phyloP scores from a whole-genome alignment of 2,113 vertebrate genomes.

The Eira barbara region DNA sequence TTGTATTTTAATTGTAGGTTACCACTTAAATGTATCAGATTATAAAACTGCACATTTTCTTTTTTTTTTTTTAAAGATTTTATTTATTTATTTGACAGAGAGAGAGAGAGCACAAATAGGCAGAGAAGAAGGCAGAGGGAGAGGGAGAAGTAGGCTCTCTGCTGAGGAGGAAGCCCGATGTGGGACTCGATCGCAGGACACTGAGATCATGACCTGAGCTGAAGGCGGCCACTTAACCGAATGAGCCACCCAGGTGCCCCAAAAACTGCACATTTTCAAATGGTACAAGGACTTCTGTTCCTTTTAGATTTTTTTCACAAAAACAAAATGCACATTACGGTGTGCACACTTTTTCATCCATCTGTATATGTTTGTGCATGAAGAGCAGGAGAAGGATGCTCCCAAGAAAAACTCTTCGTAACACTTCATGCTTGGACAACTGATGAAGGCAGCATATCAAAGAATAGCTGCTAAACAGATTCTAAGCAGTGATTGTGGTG shows the following conservation, averaged over 20 bases:
- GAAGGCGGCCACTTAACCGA: too few relatives aligned
- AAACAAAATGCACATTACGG: background rate
- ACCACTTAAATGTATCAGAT: background rate
- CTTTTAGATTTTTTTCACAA: background rate
- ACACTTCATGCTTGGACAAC: background rate
- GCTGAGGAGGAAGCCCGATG: too few relatives aligned
- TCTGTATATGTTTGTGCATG: background rate
- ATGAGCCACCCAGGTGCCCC: too few relatives aligned
- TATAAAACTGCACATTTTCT: conserved; percentile 31
- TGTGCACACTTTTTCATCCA: background rate
- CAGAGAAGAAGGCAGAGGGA: too few relatives aligned
- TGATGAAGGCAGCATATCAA: background rate
- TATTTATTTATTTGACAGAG: too few relatives aligned
- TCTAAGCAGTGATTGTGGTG: background rate
- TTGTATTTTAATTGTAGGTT: conserved; percentile 16
- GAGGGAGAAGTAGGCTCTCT: too few relatives aligned
- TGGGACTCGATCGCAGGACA: too few relatives aligned
- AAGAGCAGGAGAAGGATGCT: background rate
- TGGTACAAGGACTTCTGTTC: background rate
- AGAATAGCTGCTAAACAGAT: background rate
- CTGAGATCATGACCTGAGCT: too few relatives aligned
- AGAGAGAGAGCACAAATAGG: too few relatives aligned
- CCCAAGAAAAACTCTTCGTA: background rate
- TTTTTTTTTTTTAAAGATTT: too few relatives aligned
- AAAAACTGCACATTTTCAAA: conserved; percentile 24